Evolutionary conservation across 1,140 invertebrate species (phyloP).

Genomic region (Drosophila persimilis): DNA sequence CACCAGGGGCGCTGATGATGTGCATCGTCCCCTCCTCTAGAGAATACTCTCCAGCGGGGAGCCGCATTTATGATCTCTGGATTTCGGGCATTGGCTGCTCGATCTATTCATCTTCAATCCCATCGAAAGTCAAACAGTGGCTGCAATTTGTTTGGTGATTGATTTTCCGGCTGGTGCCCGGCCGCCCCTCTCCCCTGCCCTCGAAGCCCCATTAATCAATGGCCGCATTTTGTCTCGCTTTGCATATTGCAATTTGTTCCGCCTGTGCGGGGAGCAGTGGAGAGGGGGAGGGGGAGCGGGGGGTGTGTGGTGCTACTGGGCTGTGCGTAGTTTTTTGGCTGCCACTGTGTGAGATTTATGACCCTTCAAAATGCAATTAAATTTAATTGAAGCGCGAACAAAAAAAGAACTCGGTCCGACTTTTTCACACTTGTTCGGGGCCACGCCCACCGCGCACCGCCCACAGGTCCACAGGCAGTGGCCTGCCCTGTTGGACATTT

Average conservation of each 20-base stretch:
- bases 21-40: background rate
- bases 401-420: slow-evolving; percentile 50
- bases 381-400: slow-evolving; percentile 80
- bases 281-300: too few species aligned
- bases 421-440: slow-evolving; percentile 57
- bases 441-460: background rate
- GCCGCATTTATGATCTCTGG: slow-evolving; percentile 48
- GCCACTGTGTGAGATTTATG: slow-evolving; percentile 77
- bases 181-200: slow-evolving; percentile 10
- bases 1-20: slow-evolving; percentile 37
- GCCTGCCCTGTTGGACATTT: slow-evolving; percentile 64
- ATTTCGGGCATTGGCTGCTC: slow-evolving; percentile 22
- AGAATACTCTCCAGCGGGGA: slow-evolving; percentile 16
- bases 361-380: slow-evolving; percentile 82
- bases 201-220: slow-evolving; percentile 72
- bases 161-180: slow-evolving; percentile 49
- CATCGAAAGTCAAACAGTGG: slow-evolving; percentile 18
- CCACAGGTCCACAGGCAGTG: too few species aligned
- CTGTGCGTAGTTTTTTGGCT: slow-evolving; percentile 54
- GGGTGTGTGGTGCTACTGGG: background rate
- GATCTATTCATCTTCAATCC: slow-evolving; percentile 29
- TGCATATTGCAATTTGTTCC: slow-evolving; percentile 74
- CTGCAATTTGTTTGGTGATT: slow-evolving; percentile 71
- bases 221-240: slow-evolving; percentile 56
- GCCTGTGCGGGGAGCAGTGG: slow-evolving; percentile 8